These are phyloP conservation scores for Scolopax rusticola DNA, from an alignment of 2,797 vertebrate species.

Conservation along the genomic window DNA sequence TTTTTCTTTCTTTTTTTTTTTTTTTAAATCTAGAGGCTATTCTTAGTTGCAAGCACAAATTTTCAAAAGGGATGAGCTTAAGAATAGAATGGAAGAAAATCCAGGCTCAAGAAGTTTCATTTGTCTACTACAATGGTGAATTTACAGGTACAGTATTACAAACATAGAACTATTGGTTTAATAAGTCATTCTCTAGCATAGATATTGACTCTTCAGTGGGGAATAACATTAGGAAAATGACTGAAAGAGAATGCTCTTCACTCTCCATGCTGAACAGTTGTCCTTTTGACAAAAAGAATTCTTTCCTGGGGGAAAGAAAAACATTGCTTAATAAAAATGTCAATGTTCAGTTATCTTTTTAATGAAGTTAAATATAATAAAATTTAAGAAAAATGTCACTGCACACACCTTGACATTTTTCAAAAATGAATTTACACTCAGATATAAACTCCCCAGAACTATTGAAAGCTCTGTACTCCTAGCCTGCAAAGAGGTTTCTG, in stretches of 20 bases:
- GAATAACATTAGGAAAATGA: background rate
- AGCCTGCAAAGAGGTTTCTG: background rate
- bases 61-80: constrained; percentile 80
- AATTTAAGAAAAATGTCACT: background rate
- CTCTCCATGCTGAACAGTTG: background rate
- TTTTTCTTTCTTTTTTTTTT: too few species aligned
- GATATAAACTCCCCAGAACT: background rate
- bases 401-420: background rate
- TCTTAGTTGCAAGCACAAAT: constrained; percentile 88
- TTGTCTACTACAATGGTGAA: constrained; percentile 87
- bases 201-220: background rate
- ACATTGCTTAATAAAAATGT: background rate
- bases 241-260: background rate
- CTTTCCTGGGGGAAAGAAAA: rapidly evolving
- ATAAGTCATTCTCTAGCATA: background rate
- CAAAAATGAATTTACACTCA: background rate
- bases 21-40: constrained; percentile 79
- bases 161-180: background rate
- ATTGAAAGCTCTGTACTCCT: background rate
- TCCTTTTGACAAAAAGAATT: background rate
- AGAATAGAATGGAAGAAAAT: constrained; percentile 98
- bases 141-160: constrained; percentile 85
- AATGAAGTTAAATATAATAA: background rate
- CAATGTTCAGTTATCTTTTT: background rate
- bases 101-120: constrained; percentile 82